Evolutionary conservation across 1,140 invertebrate genomes (phyloP), one percentile per base, ranked within the genome.

Genomic region (Catajapyx aquilonaris): DNA sequence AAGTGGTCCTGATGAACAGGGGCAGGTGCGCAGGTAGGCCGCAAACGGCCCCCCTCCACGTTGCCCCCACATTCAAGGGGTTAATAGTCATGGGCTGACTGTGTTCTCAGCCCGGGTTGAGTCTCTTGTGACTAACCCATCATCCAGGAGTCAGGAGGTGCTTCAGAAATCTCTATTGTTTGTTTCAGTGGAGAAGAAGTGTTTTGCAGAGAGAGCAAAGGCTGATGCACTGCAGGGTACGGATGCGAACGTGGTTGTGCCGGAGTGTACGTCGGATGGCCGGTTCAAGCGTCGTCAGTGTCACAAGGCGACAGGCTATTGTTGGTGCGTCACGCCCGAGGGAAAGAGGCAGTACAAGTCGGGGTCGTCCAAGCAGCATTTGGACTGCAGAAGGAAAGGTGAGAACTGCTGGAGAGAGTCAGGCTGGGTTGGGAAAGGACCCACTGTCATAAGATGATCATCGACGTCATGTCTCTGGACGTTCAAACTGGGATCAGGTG

Each of bases 221-320:
- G 30, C 30, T 5, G 13, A 31, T 13, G 30, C 50, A 28, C 50
- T 48, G n/a, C 43, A 52, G 5, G 50, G 52, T 28, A 37, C 45
- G 0, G 47, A 49, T 20, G 44, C 50, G 2, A 46, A 48, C 17
- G 13, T 37, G n/a, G 42, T 46, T 37, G 47, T 61, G 18, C 79
- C 81, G 3, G 59, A 62, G 20, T 93, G 86, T 52, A 67, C 74
- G 34, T 59, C 65, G 4, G 83, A 90, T 48, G 85, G 85, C 5
- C 73, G 68, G 2, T 93, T 77, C 54, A 69, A 76, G 1, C 67
- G 79, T 4, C 68, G 84, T 25, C 86, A 93, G 58, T 91, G 86
- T 52, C 73, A 84, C 44, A 55, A 60, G 5, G 68, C 68, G 33
- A 73, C 73, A 1, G 77, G 76, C 35, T 76, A 69, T 49, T 81